Conservation (phyloP, 2,113 vertebrate species). For the Chrysochloris asiatica region DNA sequence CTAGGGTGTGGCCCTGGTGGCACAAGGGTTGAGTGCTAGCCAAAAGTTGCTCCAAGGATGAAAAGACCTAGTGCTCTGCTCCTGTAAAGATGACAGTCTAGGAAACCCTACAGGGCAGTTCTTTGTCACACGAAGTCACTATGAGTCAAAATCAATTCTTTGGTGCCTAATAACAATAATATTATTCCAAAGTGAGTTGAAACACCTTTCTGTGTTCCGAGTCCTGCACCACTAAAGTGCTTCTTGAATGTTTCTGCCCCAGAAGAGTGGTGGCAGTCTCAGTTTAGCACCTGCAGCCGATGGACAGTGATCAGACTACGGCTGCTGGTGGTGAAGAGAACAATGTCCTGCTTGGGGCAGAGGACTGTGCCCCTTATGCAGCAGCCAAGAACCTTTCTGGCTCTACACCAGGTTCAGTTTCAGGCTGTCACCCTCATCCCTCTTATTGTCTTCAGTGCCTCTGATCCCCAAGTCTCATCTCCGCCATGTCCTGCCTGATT, state of each 20-base stretch:
- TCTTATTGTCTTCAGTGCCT: constrained; percentile 85
- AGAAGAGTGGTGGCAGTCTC: neutral
- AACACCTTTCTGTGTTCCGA: neutral
- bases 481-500: constrained; percentile 88
- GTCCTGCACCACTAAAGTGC: neutral
- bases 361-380: neutral
- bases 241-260: too few relatives aligned
- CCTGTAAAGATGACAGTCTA: neutral
- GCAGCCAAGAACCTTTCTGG: neutral
- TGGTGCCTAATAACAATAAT: neutral
- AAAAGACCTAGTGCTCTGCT: neutral
- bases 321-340: neutral
- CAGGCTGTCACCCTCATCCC: neutral
- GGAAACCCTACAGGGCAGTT: neutral
- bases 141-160: neutral
- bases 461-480: constrained; percentile 87
- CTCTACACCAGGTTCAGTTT: neutral
- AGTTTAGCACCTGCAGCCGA: neutral
- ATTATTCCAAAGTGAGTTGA: neutral
- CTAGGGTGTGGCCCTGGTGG: neutral
- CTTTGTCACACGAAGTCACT: neutral
- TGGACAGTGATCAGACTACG: neutral
- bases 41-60: neutral
- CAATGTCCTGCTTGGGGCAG: neutral
- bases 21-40: neutral